These are phyloP conservation scores for Dendrolimus houi DNA, from an alignment of 2,888 invertebrate genomes.

Conservation along the genomic window DNA sequence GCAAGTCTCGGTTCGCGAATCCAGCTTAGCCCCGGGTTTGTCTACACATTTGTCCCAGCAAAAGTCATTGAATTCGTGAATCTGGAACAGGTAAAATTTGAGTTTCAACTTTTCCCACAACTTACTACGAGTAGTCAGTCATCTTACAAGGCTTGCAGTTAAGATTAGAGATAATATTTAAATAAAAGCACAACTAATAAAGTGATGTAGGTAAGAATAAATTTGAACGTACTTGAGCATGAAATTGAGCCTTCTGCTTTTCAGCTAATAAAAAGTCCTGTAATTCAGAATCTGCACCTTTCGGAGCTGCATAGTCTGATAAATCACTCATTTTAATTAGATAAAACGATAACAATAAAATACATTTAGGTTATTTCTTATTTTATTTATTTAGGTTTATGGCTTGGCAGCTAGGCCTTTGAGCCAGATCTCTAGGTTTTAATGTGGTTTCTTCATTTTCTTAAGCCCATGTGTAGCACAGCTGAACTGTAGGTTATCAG, in stretches of 20 bases:
- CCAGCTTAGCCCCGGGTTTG: conserved; percentile 91
- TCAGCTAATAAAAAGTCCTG: conserved; percentile 90
- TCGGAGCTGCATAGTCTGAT: conserved; percentile 51
- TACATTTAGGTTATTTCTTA: too few relatives aligned
- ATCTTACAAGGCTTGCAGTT: too few relatives aligned
- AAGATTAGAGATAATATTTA: too few relatives aligned
- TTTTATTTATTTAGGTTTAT: too few relatives aligned
- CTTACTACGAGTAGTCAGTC: too few relatives aligned
- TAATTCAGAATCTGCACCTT: conserved; percentile 82
- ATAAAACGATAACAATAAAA: too few relatives aligned
- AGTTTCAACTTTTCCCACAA: neutral
- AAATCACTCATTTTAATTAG: conserved; percentile 47
- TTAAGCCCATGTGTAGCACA: too few relatives aligned
- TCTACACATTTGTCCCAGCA: conserved; percentile 98
- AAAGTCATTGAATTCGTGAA: conserved; percentile 93
- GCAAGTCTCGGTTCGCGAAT: conserved; percentile 92
- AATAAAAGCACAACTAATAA: neutral
- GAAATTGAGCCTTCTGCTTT: conserved; percentile 92
- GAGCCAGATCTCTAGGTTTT: too few relatives aligned
- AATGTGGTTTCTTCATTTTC: too few relatives aligned
- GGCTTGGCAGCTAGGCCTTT: too few relatives aligned
- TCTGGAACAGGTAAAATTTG: conserved; percentile 68
- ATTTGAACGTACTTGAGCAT: conserved; percentile 83
- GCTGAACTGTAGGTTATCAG: too few relatives aligned
- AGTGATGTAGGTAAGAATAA: conserved; percentile 1